These are phyloP conservation scores for Epiblema foenella DNA, from an alignment of 2,888 invertebrate genomes.

Conservation along the genomic window DNA sequence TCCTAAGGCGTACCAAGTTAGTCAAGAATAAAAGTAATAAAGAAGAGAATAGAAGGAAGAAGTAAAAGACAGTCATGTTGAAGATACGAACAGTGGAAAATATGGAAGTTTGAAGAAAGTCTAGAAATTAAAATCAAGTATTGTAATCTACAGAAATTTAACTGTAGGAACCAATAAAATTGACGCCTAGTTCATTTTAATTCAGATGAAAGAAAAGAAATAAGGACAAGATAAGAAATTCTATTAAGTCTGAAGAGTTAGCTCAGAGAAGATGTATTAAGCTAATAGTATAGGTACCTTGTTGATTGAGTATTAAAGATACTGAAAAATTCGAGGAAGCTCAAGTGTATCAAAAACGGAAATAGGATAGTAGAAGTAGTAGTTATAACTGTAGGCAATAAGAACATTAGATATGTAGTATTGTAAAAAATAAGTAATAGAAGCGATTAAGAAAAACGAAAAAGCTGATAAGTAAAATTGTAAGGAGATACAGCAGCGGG, in stretches of 20 bases:
- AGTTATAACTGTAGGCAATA: background rate
- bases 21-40: conserved; percentile 6
- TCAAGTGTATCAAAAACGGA: background rate
- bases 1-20: conserved; percentile 68
- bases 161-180: background rate
- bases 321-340: background rate
- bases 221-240: background rate
- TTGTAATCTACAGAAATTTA: background rate
- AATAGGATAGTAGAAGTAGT: background rate
- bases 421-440: background rate
- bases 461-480: background rate
- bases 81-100: conserved; percentile 14
- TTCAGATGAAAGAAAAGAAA: conserved; percentile 16
- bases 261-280: background rate
- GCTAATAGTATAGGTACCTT: background rate
- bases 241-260: background rate
- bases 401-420: background rate
- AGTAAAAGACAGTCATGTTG: background rate
- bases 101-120: conserved; percentile 5
- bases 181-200: too few relatives aligned
- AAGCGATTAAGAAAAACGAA: background rate
- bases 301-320: background rate
- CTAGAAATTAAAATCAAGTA: background rate
- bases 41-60: conserved; percentile 28
- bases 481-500: background rate